A percentile compares a stretch with the other conserved stretches of the same genome.
These are phyloP conservation scores for Stenurella melanura DNA, from an alignment of 2,888 invertebrate genomes.

Conservation along the genomic window DNA sequence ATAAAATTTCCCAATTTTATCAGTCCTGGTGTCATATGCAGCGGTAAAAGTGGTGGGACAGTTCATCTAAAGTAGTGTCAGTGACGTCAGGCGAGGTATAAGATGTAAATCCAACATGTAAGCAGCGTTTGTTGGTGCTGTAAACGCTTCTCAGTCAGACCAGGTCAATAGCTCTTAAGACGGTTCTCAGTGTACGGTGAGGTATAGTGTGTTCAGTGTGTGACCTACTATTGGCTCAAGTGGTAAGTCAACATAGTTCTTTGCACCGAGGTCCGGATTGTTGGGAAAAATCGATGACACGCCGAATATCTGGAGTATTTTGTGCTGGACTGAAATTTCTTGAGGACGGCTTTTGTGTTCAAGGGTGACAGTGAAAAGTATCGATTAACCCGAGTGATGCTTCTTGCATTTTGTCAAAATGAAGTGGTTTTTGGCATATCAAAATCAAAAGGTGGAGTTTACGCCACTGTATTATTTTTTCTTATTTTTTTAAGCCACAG, in stretches of 20 bases:
- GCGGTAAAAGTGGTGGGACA: slow-evolving; percentile 48
- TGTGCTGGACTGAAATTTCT: neutral
- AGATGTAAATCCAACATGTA: slow-evolving; percentile 67
- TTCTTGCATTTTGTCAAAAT: neutral
- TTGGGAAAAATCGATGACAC: slow-evolving; percentile 32
- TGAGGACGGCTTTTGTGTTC: neutral
- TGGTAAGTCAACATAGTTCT: slow-evolving; percentile 52
- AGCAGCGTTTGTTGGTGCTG: slow-evolving; percentile 68
- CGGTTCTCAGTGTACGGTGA: slow-evolving; percentile 33
- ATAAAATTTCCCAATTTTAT: neutral
- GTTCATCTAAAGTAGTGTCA: slow-evolving; percentile 40
- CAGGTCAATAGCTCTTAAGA: slow-evolving; percentile 68
- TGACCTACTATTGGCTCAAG: slow-evolving; percentile 58
- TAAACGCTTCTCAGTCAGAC: slow-evolving; percentile 67
- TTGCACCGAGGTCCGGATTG: slow-evolving; percentile 36
- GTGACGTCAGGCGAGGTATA: slow-evolving; percentile 70
- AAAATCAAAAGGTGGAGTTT: neutral
- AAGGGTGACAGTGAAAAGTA: slow-evolving; percentile 21
- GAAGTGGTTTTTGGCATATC: neutral
- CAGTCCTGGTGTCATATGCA: slow-evolving; percentile 10
- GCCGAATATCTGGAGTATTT: slow-evolving; percentile 16
- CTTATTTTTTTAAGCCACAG: too few species aligned
- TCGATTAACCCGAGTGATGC: neutral
- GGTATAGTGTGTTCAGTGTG: slow-evolving; percentile 44
- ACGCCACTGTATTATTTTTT: too few species aligned